These are phyloP conservation scores for Oenanthe oenanthe DNA, from an alignment of 2,113 vertebrate species.

Conservation along the genomic window DNA sequence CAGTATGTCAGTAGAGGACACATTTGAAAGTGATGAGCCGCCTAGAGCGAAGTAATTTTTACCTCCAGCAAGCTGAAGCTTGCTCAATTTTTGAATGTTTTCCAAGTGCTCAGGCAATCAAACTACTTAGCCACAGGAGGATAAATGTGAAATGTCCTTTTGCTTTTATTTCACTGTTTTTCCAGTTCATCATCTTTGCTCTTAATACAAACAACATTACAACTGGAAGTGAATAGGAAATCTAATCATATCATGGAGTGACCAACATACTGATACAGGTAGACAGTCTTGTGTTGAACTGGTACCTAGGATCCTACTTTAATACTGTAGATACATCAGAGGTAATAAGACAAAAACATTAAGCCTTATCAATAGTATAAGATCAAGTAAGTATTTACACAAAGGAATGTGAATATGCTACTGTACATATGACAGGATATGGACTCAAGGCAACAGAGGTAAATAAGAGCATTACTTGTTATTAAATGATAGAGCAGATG, in stretches of 20 bases:
- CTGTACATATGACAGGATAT: background rate
- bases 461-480: background rate
- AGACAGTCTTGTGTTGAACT: background rate
- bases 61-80: slow-evolving; percentile 6
- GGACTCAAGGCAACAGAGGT: background rate
- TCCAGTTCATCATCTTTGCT: slow-evolving; percentile 14
- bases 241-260: background rate
- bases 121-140: slow-evolving; percentile 51
- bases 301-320: background rate
- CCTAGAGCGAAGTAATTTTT: background rate
- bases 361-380: background rate
- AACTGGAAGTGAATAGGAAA: slow-evolving; percentile 8
- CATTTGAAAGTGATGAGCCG: background rate
- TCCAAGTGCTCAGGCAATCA: background rate
- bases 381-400: background rate
- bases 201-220: slow-evolving; percentile 14
- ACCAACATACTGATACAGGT: background rate
- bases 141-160: slow-evolving; percentile 54
- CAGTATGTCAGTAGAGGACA: background rate
- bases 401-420: background rate
- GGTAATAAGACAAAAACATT: background rate
- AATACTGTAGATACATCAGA: background rate
- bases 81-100: background rate
- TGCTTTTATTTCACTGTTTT: slow-evolving; percentile 22
- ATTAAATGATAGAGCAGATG: background rate